Base-by-base conservation (phyloP, 2,888 invertebrate species). In the Cephus sareptanus region DNA sequence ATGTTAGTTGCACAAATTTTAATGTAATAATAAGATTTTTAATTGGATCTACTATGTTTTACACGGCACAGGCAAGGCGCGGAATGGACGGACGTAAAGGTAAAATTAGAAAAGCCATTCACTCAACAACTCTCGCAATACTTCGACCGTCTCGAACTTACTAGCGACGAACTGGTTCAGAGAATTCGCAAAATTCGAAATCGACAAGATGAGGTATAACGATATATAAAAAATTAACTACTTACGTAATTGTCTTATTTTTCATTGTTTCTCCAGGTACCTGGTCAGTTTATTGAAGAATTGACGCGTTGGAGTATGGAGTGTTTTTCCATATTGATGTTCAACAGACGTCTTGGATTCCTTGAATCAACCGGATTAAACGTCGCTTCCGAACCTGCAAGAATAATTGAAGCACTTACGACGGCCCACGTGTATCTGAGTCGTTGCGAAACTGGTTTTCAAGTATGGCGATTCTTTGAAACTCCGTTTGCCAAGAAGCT, bases 401-500 rank as follows among this genome's bases (percentile, higher is more conserved):
- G 93, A 91, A 90, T 95, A 77, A 92, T 94, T 82, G 93, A 94
- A 76, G 93, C 94, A 31, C 87, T 95, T 73, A 92, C 90, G 56
- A 92, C 92, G 34, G 94, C 95, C 0, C 94, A 94, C 1, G 92
- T 93, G 0, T 94, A 94, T 9, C 93, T 95, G 78, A 90, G 93
- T 74, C 93, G 93, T 81, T 95, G 95, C 85, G 95, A 95, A 86
- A 93, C 93, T 11, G 95, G 95, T 1, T 90, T 95, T 76, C 95
- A 95, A 78, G 87, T 95, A 34, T 95, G 95, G 95, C 94, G 94
- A 85, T 91, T 95, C 75, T 90, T 94, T 70, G 91, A 94, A 30
- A 95, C 95, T 0, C 94, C 94, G 0, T 92, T 93, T 23, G 94
- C 94, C 93, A 93, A 92, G 80, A 92, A 92, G 23, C 91, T 95